Evolutionary conservation across 1,140 invertebrate genomes (phyloP).

Genomic region (Brachionus koreanus): DNA sequence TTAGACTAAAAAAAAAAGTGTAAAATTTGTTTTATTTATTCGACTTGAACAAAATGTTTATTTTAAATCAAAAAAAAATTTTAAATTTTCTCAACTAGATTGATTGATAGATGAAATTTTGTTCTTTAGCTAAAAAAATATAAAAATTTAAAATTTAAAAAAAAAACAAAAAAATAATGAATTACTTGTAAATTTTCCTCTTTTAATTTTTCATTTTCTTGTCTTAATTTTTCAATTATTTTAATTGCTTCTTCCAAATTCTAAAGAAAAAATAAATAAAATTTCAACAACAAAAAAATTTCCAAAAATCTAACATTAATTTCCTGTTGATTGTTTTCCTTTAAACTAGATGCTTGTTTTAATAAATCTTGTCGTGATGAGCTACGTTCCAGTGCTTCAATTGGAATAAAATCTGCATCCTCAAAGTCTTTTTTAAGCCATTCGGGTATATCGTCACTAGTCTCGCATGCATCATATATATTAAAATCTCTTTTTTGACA

Average conservation of each 20-base stretch:
- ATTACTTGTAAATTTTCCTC: constrained; percentile 16
- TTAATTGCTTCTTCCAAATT: not conserved
- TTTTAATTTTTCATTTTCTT: constrained; percentile 28
- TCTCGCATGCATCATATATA: not conserved
- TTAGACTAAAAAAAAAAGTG: not conserved
- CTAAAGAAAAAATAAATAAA: not conserved
- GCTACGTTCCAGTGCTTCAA: constrained; percentile 14
- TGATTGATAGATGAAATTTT: not conserved
- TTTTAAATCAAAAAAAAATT: not conserved
- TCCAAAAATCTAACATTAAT: not conserved
- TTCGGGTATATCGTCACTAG: not conserved
- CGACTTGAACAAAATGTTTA: not conserved
- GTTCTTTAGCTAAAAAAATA: not conserved
- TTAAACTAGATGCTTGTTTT: not conserved
- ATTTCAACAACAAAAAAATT: not conserved
- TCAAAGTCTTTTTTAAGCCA: constrained; percentile 43
- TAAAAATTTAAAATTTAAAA: not conserved
- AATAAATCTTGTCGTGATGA: not conserved
- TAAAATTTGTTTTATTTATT: not conserved
- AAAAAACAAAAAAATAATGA: not conserved
- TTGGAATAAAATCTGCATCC: constrained; percentile 23
- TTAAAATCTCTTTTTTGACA: constrained; percentile 29
- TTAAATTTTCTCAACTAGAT: not conserved
- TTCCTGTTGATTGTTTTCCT: not conserved
- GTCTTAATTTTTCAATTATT: constrained; percentile 3